phyloP scores from a whole-genome alignment of 1,140 invertebrate species.

The Drosophila takahashii region DNA sequence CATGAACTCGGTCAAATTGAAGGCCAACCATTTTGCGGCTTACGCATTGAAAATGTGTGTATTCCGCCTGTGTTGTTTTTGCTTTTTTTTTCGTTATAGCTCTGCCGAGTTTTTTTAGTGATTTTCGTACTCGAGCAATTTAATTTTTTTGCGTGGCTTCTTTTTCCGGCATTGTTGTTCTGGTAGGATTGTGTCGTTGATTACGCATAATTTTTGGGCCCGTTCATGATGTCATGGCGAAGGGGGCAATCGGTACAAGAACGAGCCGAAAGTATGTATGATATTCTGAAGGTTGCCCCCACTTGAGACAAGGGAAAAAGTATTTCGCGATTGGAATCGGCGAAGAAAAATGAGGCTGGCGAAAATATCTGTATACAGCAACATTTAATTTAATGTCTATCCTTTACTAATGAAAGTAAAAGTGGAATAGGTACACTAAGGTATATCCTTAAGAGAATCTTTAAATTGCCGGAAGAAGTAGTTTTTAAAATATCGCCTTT shows the following conservation, averaged over 20 bases:
- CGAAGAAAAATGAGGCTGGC: neutral
- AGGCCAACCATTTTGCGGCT: slow-evolving; percentile 79
- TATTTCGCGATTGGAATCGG: slow-evolving; percentile 8
- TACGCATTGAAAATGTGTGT: slow-evolving; percentile 69
- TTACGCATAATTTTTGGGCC: slow-evolving; percentile 76
- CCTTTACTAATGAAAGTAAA: neutral
- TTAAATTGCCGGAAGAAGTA: too few relatives aligned
- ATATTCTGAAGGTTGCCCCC: slow-evolving; percentile 13
- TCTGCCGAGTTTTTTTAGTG: slow-evolving; percentile 10
- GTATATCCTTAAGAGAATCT: too few relatives aligned
- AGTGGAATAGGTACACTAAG: too few relatives aligned
- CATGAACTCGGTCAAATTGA: slow-evolving; percentile 82
- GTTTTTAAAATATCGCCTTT: too few relatives aligned
- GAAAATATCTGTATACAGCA: neutral
- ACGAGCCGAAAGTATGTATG: neutral
- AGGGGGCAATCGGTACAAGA: slow-evolving; percentile 13
- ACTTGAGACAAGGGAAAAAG: slow-evolving; percentile 8
- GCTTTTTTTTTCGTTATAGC: slow-evolving; percentile 22
- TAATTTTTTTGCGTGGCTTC: slow-evolving; percentile 70
- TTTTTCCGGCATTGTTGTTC: slow-evolving; percentile 55
- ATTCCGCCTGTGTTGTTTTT: slow-evolving; percentile 39
- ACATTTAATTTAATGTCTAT: neutral
- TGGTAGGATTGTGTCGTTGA: slow-evolving; percentile 65
- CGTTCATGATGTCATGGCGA: slow-evolving; percentile 71
- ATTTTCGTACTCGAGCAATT: slow-evolving; percentile 68